phyloP scores from a whole-genome alignment of 2,113 vertebrate species.

The Actinemys pallida region DNA sequence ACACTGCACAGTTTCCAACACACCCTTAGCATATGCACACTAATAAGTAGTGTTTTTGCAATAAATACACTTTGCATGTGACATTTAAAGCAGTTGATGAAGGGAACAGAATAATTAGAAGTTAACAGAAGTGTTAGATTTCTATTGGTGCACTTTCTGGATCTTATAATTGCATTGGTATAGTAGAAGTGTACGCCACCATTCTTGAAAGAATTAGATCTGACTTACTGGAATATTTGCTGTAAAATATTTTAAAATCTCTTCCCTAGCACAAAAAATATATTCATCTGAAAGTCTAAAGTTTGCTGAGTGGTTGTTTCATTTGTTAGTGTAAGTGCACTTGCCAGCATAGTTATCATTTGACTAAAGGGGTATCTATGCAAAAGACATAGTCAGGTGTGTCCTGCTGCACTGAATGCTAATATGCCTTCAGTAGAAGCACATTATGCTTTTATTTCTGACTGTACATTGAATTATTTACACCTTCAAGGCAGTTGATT shows the following conservation, averaged over 20 bases:
- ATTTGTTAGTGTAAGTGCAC: constrained; percentile 47
- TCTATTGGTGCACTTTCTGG: constrained; percentile 55
- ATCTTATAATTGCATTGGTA: constrained; percentile 62
- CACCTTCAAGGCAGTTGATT: constrained; percentile 96
- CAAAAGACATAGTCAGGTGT: constrained; percentile 75
- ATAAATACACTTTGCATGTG: constrained; percentile 78
- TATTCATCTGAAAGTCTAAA: constrained; percentile 45
- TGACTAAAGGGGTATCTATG: constrained; percentile 67
- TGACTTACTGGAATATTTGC: constrained; percentile 39
- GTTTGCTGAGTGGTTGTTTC: constrained; percentile 46
- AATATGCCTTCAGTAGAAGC: constrained; percentile 69
- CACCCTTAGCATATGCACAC: neutral
- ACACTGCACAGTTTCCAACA: constrained; percentile 30
- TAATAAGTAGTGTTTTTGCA: constrained; percentile 69
- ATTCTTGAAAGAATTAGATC: neutral
- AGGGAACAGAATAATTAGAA: constrained; percentile 75
- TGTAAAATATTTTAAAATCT: constrained; percentile 65
- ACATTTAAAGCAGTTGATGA: constrained; percentile 80
- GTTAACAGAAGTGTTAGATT: constrained; percentile 71
- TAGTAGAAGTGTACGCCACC: neutral
- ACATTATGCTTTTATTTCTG: constrained; percentile 85
- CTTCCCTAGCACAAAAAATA: constrained; percentile 7
- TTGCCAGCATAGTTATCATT: constrained; percentile 65
- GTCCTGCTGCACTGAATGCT: constrained; percentile 69
- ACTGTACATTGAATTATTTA: constrained; percentile 97